phyloP scores from a whole-genome alignment of 2,888 invertebrate genomes.

The Glaucopsyche alexis region DNA sequence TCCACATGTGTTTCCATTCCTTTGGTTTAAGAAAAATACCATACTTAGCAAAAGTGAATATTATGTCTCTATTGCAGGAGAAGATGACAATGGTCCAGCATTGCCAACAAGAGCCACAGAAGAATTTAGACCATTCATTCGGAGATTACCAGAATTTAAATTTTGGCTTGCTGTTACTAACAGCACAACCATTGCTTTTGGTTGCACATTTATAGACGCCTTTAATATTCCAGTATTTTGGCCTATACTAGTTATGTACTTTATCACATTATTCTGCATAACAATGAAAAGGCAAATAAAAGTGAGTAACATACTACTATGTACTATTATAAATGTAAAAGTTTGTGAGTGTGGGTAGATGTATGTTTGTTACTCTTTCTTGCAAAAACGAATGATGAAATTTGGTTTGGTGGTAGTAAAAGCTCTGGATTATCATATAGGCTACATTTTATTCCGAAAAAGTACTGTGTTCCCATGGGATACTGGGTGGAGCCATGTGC shows the following conservation, averaged over 20 bases:
- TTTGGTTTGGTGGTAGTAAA: too few species aligned
- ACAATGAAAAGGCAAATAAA: constrained; percentile 99
- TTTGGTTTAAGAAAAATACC: too few species aligned
- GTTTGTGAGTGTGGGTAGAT: too few species aligned
- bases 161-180: constrained; percentile 99
- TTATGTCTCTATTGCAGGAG: constrained; percentile 51
- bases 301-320: constrained; percentile 79
- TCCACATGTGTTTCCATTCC: too few species aligned
- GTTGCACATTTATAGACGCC: constrained; percentile 97
- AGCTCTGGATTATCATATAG: too few species aligned
- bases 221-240: constrained; percentile 99
- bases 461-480: too few species aligned
- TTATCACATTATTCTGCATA: constrained; percentile 98
- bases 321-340: too few species aligned
- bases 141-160: constrained; percentile 98
- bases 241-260: constrained; percentile 99
- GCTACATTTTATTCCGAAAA: too few species aligned
- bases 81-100: constrained; percentile 92
- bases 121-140: constrained; percentile 98
- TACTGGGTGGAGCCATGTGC: too few species aligned
- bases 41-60: not conserved
- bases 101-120: constrained; percentile 97
- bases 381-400: too few species aligned
- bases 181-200: constrained; percentile 92
- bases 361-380: too few species aligned